Percentiles rank a stretch among this genome's conserved stretches.
Conservation (phyloP, 2,113 vertebrate genomes). For the Hippocampus mohnikei region DNA sequence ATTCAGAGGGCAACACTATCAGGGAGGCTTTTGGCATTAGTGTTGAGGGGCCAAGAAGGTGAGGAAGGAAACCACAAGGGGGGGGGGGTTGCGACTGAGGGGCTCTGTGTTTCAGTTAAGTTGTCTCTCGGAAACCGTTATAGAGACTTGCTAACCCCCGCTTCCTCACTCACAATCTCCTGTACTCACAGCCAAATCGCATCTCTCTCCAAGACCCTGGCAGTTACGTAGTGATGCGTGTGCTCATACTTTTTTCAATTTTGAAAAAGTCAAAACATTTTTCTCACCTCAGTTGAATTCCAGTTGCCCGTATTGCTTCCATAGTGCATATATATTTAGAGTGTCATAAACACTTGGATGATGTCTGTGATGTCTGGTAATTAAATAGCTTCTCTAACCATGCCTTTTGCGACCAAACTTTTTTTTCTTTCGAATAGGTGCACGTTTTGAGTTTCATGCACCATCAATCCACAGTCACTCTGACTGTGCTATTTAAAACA, state of each 20-base stretch:
- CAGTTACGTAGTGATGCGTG: background rate
- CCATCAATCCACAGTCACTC: background rate
- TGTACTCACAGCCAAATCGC: conserved; percentile 46
- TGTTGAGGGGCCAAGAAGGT: conserved; percentile 46
- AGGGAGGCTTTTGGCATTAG: conserved; percentile 47
- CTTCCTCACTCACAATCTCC: conserved; percentile 48
- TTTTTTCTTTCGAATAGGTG: no score
- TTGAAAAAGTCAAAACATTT: background rate
- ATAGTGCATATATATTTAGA: no score
- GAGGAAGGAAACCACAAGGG: conserved; percentile 65
- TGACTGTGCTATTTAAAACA: no score
- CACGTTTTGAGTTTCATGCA: background rate
- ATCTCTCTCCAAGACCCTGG: conserved; percentile 27
- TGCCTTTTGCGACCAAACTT: no score
- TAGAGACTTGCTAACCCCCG: conserved; percentile 60
- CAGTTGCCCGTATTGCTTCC: background rate
- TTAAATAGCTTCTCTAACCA: no score
- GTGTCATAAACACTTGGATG: no score
- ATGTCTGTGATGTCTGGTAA: no score
- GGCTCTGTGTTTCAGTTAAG: conserved; percentile 64
- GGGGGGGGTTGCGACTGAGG: conserved; percentile 51
- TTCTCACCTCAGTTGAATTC: background rate
- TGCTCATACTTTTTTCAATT: background rate
- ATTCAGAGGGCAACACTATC: conserved; percentile 40
- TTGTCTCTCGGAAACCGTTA: conserved; percentile 59